phyloP scores from a whole-genome alignment of 1,140 invertebrate genomes.

The Caenorhabditis brenneri region DNA sequence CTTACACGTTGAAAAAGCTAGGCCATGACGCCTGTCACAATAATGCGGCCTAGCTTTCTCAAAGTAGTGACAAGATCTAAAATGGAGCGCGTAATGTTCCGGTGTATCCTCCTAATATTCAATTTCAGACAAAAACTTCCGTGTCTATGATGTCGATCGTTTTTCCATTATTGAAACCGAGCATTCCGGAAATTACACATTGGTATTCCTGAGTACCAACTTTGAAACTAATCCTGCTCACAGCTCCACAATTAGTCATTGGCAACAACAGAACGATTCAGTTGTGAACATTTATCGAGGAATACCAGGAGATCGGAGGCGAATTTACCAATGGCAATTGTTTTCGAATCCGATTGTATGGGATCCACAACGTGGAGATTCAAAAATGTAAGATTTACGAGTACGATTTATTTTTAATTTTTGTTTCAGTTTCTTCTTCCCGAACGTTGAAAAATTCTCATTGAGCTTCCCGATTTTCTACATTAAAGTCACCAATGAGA shows the following conservation, averaged over 20 bases:
- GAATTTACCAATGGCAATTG: neutral
- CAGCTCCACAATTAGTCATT: neutral
- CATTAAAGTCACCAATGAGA: neutral
- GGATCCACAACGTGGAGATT: neutral
- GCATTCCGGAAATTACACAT: neutral
- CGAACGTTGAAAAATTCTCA: neutral
- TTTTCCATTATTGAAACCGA: neutral
- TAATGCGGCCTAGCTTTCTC: too few relatives aligned
- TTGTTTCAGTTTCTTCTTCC: neutral
- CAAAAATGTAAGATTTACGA: neutral
- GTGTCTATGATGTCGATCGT: neutral
- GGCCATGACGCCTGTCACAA: too few relatives aligned
- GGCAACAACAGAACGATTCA: neutral
- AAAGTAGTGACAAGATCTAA: too few relatives aligned
- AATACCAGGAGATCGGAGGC: neutral
- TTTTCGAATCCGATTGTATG: neutral
- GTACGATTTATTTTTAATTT: neutral
- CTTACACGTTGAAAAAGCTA: too few relatives aligned
- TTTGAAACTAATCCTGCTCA: neutral
- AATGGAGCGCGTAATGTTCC: too few relatives aligned
- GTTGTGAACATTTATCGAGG: neutral
- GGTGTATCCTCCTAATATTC: too few relatives aligned
- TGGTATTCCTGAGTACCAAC: neutral
- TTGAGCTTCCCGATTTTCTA: neutral
- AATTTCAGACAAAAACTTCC: neutral